Evolutionary conservation across 2,888 invertebrate genomes (phyloP), one percentile per base, ranked within the genome.

Genomic region (Clepsis dumicolana): DNA sequence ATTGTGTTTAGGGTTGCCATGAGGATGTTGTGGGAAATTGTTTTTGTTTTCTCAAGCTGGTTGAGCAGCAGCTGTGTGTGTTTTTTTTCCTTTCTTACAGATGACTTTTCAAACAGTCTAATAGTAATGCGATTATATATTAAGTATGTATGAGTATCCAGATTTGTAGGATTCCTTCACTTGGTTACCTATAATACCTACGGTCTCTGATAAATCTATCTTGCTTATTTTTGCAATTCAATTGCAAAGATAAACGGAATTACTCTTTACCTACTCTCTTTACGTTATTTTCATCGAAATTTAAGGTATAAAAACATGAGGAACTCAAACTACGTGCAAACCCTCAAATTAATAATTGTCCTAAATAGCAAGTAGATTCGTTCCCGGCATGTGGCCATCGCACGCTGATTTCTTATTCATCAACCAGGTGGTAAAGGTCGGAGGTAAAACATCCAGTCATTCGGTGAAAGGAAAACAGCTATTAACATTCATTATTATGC

Each of bases 381-480:
- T 32, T 61, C 67, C 67, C 68, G 29, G 68, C 68, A 68, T 68
- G 70, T 70, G 69, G 72, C 65, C 70, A 71, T 70, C 68, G 69
- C 72, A 73, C 70, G 78, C 74, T 79, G 76, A 73, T 79, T 75
- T 75, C 71, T 72, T 74, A 77, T 77, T 77, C 79, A 80, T 72
- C 70, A 63, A n/a, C 67, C 67, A 62, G 62, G 60, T 72, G 81
- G 77, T 78, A 80, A 74, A 82, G 83, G 83, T 83, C 77, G 77
- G 68, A 77, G 76, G 76, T 77, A 71, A 74, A 75, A 73, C 66
- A 71, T 64, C 73, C 63, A 80, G 76, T 77, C 74, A 78, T 75
- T 70, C 71, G 77, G 84, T 82, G 84, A 85, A 84, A 83, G 84
- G 80, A 74, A 80, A 79, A 80, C 78, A 78, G 63, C 63, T 63